Evolutionary conservation across 2,888 invertebrate species (phyloP).

Genomic region (Cantharis rustica): DNA sequence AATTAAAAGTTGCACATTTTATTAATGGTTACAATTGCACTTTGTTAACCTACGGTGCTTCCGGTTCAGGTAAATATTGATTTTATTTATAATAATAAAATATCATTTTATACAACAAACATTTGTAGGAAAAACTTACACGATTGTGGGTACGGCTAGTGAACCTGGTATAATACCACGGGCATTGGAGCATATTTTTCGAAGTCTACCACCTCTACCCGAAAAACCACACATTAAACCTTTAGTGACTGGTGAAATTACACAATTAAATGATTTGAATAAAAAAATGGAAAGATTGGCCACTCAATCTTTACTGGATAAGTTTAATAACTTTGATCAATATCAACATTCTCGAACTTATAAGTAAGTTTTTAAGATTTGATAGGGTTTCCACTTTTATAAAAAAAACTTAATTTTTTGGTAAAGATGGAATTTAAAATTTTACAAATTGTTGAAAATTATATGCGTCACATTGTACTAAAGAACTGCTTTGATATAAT

Average conservation of each 20-base stretch:
- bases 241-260: neutral
- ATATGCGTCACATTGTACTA: too few relatives aligned
- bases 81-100: neutral
- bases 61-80: constrained; percentile 77
- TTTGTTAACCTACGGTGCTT: constrained; percentile 86
- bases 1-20: constrained; percentile 44
- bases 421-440: too few relatives aligned
- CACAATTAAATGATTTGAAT: neutral
- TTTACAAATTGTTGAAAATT: too few relatives aligned
- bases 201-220: constrained; percentile 36
- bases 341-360: neutral
- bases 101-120: neutral
- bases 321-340: neutral
- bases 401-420: too few relatives aligned
- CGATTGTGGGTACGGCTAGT: constrained; percentile 58
- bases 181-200: constrained; percentile 61
- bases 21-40: constrained; percentile 72
- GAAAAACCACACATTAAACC: neutral
- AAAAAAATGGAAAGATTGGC: neutral
- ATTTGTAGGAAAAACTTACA: constrained; percentile 48
- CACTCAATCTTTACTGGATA: neutral
- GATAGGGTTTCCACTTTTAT: too few relatives aligned
- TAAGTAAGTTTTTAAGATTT: neutral
- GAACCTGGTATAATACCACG: constrained; percentile 70
- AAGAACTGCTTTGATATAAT: too few relatives aligned